Base-by-base conservation (phyloP, 2,888 invertebrate genomes). In the Yponomeuta sedellus region DNA sequence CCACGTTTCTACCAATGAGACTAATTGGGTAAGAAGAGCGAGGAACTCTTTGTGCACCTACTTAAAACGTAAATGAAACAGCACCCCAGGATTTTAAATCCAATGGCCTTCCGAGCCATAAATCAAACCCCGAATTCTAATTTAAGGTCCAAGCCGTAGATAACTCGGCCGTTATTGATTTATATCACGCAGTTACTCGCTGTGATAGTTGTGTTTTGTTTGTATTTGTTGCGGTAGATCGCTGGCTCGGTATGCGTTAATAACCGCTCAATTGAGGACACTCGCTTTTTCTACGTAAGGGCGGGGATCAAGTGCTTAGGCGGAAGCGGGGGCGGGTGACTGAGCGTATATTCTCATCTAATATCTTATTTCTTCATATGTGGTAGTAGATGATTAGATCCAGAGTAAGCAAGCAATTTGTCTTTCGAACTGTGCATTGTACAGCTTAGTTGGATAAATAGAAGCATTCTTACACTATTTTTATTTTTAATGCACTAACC, bases 251-350 rank as follows among this genome's bases (percentile, higher is more conserved):
- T 73, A 69, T 73, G 78, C 82, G 78, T 77, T 85, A 84, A 85
- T 85, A 81, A 82, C 78, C 74, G 76, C 73, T 78, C 85, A 85
- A 85, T 86, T 85, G 82, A 75, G 84, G 78, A 75, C 85, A 83
- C 75, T 76, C 76, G 76, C 73, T 72, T 71, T 34, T 39, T 34
- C 28, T 34, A 34, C 34, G 34, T 25, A 25, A 22, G 34, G 58
- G 57, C n/a, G 12, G 20, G 63, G 19, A 20, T 20, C 22, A 10
- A 40, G 44, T 22, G 44, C 12, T 6, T 40, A 11, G 40, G 59
- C 22, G 25, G 59, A 20, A 22, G 59, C 59, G 59, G 59, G 59
- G 25, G 25, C 59, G 44, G 44, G 44, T 16, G 5, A 28, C 61
- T 61, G n/a, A 61, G 61, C 39, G n/a, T 19, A 8, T 58, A 10